phyloP scores from a whole-genome alignment of 92 coral and sea anemone species.

The Anthopleura xanthogrammica region DNA sequence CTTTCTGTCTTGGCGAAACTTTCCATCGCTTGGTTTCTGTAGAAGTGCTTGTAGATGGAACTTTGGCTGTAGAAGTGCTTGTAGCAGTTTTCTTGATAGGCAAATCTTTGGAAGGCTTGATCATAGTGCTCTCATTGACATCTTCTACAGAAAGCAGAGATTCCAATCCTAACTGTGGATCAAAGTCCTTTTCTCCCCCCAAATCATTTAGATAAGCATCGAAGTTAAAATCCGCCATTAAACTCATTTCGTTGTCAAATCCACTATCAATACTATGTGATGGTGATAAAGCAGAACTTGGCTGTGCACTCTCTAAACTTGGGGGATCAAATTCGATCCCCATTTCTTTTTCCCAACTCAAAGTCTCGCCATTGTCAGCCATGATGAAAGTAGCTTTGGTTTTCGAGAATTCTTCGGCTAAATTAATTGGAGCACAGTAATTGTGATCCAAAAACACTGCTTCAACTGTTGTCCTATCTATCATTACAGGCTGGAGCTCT shows the following conservation, averaged over 20 bases:
- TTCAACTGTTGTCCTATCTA: constrained; percentile 4
- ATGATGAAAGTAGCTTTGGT: not conserved
- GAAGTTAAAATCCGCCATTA: constrained; percentile 33
- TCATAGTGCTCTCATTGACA: not conserved
- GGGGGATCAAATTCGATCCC: constrained; percentile 42
- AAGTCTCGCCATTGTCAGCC: constrained; percentile 14
- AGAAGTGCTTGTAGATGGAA: no score
- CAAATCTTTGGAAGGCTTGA: not conserved
- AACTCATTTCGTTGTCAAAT: constrained; percentile 65
- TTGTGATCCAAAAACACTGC: constrained; percentile 68
- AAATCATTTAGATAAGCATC: not conserved
- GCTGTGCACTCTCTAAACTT: not conserved
- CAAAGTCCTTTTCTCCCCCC: not conserved
- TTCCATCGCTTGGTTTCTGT: not conserved
- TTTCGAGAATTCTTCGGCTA: constrained; percentile 12
- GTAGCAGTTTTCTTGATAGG: not conserved
- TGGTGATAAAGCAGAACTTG: constrained; percentile 72
- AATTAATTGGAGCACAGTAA: constrained; percentile 52
- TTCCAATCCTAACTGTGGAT: not conserved
- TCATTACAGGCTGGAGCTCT: constrained; percentile 15
- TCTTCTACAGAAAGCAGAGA: not conserved
- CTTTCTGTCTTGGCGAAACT: not conserved
- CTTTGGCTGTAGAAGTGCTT: not conserved
- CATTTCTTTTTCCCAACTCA: constrained; percentile 32
- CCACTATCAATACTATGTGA: constrained; percentile 96